Conservation (phyloP, 2,797 vertebrate genomes). For the Bradypodion ventrale region DNA sequence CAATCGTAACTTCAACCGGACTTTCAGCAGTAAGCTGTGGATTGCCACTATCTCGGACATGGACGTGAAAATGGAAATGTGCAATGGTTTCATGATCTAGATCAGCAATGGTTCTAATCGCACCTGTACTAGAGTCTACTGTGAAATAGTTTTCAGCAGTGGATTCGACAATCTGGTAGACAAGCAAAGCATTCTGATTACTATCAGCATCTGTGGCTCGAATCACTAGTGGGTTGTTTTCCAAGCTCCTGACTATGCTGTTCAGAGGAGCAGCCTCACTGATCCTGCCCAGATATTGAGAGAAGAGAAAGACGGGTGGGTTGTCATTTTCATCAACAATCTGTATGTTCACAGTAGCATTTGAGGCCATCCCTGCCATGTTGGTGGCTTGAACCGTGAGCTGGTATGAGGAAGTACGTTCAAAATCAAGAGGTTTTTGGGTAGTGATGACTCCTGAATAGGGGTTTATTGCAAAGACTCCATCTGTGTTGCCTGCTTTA, state of each 20-base stretch:
- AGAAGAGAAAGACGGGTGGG: constrained; percentile 88
- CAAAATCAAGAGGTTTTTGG: constrained; percentile 87
- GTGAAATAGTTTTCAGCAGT: constrained; percentile 94
- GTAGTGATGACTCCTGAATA: constrained; percentile 95
- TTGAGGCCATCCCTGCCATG: constrained; percentile 96
- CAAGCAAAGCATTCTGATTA: constrained; percentile 92
- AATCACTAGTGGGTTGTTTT: constrained; percentile 88
- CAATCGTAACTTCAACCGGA: constrained; percentile 90
- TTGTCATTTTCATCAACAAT: constrained; percentile 95
- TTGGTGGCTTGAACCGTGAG: constrained; percentile 89
- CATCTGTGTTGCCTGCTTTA: constrained; percentile 84
- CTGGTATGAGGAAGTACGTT: constrained; percentile 80
- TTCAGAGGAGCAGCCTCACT: constrained; percentile 92
- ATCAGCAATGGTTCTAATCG: constrained; percentile 91
- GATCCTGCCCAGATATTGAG: constrained; percentile 88
- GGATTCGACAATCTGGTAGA: constrained; percentile 95
- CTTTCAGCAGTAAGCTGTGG: constrained; percentile 92
- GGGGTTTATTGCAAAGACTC: constrained; percentile 89
- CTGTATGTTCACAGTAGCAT: constrained; percentile 86
- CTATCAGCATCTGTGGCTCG: constrained; percentile 90
- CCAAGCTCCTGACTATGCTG: constrained; percentile 85
- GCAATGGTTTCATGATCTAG: constrained; percentile 91
- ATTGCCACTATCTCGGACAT: constrained; percentile 91
- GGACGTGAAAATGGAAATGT: constrained; percentile 90
- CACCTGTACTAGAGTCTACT: constrained; percentile 93